Conservation (phyloP, 2,113 vertebrate species). For the Melozone crissalis region DNA sequence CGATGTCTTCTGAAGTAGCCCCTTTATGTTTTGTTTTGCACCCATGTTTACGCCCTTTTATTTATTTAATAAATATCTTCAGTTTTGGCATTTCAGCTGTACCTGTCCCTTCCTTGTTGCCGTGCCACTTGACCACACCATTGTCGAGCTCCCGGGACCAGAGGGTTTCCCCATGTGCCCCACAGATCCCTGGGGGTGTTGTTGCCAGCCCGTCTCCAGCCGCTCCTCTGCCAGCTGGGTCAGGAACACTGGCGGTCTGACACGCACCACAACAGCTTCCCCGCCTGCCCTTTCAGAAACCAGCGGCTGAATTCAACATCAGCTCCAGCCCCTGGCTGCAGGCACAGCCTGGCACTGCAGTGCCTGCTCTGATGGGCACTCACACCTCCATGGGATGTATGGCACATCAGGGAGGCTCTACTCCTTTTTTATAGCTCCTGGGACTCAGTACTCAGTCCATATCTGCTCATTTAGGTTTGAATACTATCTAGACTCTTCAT, state of each 20-base stretch:
- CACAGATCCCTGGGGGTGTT: background rate
- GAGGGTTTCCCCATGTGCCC: background rate
- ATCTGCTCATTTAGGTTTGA: background rate
- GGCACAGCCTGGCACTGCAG: background rate
- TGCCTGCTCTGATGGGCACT: background rate
- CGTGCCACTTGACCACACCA: background rate
- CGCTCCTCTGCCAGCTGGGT: background rate
- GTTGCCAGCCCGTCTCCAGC: background rate
- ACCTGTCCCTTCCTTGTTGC: background rate
- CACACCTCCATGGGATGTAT: background rate
- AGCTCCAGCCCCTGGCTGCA: background rate
- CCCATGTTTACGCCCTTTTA: background rate
- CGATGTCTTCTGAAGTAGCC: background rate
- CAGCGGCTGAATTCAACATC: background rate
- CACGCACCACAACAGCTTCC: background rate
- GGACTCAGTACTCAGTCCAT: background rate
- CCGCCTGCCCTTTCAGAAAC: background rate
- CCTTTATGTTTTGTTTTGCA: background rate
- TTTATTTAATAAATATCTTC: background rate
- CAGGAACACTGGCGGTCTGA: background rate
- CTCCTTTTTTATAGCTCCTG: background rate
- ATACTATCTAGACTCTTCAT: background rate
- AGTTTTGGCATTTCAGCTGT: background rate
- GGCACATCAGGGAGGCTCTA: background rate
- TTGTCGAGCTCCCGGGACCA: background rate